Percentiles rank a stretch among this genome's conserved stretches.
These are phyloP conservation scores for Cyprinella venusta DNA, from an alignment of 2,797 vertebrate species.

Conservation along the genomic window DNA sequence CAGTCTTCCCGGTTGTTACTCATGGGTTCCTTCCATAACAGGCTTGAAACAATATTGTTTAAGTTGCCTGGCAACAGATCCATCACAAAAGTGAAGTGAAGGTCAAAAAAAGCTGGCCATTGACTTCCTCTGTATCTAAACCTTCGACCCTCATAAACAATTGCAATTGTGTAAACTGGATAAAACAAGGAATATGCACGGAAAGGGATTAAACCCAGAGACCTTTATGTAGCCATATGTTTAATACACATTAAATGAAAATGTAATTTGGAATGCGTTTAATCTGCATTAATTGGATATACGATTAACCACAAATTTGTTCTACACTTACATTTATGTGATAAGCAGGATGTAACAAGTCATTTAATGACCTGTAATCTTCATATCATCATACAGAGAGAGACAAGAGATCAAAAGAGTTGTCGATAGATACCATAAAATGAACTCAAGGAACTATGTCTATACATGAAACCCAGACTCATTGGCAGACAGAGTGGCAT, in stretches of 20 bases:
- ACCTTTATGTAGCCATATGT: too few species aligned
- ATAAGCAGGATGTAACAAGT: constrained; percentile 7
- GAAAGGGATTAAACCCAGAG: background rate
- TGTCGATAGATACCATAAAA: background rate
- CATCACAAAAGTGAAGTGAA: constrained; percentile 27
- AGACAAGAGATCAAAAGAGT: background rate
- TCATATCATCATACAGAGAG: background rate
- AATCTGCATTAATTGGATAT: background rate
- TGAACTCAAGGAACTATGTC: background rate
- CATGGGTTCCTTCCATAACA: background rate
- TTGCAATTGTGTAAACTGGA: constrained; percentile 18
- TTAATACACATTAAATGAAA: background rate
- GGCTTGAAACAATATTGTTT: constrained; percentile 8
- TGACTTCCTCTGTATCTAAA: constrained; percentile 12
- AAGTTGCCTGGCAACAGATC: constrained; percentile 24
- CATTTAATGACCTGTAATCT: background rate
- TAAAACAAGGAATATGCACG: background rate
- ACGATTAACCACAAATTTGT: background rate
- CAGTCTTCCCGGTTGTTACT: background rate
- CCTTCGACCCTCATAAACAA: constrained; percentile 8
- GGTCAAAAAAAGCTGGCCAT: background rate
- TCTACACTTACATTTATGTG: background rate
- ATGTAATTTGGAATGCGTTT: background rate
- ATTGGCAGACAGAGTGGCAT: constrained; percentile 1
- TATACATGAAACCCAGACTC: background rate